These are phyloP conservation scores for Alectoris magna DNA, from an alignment of 2,797 vertebrate genomes.

Conservation along the genomic window DNA sequence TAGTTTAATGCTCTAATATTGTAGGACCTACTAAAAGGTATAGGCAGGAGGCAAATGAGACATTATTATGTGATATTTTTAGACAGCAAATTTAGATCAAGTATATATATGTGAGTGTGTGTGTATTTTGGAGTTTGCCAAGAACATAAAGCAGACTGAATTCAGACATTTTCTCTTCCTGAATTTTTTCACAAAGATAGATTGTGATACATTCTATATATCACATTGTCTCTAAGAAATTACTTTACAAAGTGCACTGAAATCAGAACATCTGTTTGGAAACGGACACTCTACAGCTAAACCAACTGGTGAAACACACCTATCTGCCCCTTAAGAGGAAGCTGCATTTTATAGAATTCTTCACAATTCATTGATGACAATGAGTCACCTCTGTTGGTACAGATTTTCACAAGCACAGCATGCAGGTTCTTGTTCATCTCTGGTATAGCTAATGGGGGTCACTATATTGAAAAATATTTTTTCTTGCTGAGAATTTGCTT, in stretches of 20 bases:
- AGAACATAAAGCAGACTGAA: background rate
- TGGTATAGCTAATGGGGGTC: no score
- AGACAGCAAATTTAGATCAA: background rate
- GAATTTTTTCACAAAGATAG: background rate
- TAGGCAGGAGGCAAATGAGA: background rate
- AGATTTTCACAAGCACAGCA: no score
- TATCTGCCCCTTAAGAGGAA: background rate
- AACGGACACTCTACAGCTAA: background rate
- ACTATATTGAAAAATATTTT: no score
- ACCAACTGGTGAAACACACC: background rate
- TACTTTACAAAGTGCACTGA: background rate
- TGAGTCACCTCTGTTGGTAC: no score
- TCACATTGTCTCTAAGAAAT: slow-evolving; percentile 5
- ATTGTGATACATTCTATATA: background rate
- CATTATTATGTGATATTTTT: background rate
- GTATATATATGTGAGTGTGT: background rate
- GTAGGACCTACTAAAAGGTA: background rate
- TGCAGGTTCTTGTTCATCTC: no score
- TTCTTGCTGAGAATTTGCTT: no score
- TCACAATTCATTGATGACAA: background rate
- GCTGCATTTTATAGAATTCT: background rate
- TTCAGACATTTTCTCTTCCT: background rate
- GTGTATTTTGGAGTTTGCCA: background rate
- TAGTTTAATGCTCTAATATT: slow-evolving; percentile 39
- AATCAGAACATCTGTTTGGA: background rate